Evolutionary conservation across 2,113 vertebrate genomes (phyloP).

Genomic region (Protobothrops mucrosquamatus): DNA sequence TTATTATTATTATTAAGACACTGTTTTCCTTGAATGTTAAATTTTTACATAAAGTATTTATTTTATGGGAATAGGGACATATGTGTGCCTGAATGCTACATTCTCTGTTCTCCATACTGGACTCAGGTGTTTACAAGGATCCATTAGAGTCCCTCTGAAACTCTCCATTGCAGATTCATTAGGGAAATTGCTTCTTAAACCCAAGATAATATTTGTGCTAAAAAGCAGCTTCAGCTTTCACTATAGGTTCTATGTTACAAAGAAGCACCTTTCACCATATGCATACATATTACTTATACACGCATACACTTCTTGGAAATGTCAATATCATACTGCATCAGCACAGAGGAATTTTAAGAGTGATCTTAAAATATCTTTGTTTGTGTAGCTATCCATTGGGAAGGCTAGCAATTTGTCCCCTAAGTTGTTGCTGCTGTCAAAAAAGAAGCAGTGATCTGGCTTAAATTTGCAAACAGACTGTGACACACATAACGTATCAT

Average conservation of each 20-base stretch:
- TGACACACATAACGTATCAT: constrained; percentile 23
- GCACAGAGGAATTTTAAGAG: not conserved
- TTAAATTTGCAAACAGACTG: constrained; percentile 31
- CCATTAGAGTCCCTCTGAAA: not conserved
- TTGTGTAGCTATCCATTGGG: constrained; percentile 27
- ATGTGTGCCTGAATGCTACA: not conserved
- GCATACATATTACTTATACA: not conserved
- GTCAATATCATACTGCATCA: not conserved
- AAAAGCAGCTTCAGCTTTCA: not conserved
- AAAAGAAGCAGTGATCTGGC: constrained; percentile 28
- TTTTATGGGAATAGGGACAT: not conserved
- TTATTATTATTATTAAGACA: too few relatives aligned
- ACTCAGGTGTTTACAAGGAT: not conserved
- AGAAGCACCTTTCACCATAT: not conserved
- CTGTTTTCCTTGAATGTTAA: not conserved
- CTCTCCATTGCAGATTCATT: not conserved
- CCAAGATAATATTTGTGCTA: not conserved
- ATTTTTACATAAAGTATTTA: not conserved
- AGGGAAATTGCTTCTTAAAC: not conserved
- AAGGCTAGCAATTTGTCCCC: constrained; percentile 6
- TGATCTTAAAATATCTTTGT: constrained; percentile 4
- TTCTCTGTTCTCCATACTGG: not conserved
- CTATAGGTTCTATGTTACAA: not conserved
- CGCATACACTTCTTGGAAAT: not conserved
- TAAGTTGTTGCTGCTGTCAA: constrained; percentile 27